Evolutionary conservation across 2,113 vertebrate genomes (phyloP).

Genomic region (Cyanoliseus patagonus): DNA sequence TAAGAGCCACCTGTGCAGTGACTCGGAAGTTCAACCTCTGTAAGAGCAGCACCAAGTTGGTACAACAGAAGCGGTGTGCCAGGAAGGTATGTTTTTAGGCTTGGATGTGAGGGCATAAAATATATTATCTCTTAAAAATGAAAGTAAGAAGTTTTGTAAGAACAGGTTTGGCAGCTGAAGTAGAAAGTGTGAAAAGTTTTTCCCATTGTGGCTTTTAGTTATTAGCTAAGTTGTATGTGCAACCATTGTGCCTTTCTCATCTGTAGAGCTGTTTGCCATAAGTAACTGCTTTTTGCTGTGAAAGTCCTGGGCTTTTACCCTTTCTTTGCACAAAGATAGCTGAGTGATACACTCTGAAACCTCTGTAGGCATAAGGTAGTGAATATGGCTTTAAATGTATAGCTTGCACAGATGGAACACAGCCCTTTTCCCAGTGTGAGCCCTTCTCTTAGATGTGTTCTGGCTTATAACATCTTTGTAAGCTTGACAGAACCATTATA

Average conservation of each 20-base stretch:
- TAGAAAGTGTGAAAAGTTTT: not conserved
- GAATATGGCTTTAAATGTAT: not conserved
- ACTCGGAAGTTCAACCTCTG: not conserved
- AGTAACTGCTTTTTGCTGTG: not conserved
- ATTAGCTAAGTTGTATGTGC: not conserved
- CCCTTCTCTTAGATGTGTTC: not conserved
- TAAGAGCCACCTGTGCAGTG: not conserved
- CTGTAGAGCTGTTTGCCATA: not conserved
- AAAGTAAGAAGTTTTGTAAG: not conserved
- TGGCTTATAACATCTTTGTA: not conserved
- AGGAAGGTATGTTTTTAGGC: not conserved
- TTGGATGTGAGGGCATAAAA: not conserved
- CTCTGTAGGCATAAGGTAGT: not conserved
- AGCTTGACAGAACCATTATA: not conserved
- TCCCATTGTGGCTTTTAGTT: not conserved
- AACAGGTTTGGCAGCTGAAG: not conserved
- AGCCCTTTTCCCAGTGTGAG: not conserved
- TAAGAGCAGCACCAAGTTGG: not conserved
- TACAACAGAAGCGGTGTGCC: not conserved
- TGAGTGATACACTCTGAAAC: not conserved
- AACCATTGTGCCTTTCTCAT: not conserved
- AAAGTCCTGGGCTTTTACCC: not conserved
- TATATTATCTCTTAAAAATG: not conserved
- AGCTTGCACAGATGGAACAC: not conserved
- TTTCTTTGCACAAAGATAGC: not conserved